Evolutionary conservation across 2,888 invertebrate genomes (phyloP).

Genomic region (Eupithecia vulgata): DNA sequence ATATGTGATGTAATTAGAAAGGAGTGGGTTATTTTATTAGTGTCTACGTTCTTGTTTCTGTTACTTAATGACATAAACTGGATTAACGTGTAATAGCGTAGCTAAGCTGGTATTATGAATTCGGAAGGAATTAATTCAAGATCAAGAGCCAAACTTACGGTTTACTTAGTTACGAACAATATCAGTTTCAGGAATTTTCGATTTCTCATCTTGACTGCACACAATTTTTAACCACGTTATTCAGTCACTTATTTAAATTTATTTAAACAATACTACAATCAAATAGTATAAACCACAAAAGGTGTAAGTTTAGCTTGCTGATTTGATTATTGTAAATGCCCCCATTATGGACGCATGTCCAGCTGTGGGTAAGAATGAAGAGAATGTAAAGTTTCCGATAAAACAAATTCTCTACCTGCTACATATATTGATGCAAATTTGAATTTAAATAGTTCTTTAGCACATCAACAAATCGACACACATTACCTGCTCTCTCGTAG

Average conservation of each 20-base stretch:
- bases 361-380: not conserved
- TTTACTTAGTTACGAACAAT: not conserved
- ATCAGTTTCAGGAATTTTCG: too few species aligned
- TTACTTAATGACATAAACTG: not conserved
- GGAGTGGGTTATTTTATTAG: conserved; percentile 1
- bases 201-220: too few species aligned
- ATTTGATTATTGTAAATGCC: too few species aligned
- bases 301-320: too few species aligned
- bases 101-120: conserved; percentile 3
- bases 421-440: not conserved
- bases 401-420: too few species aligned
- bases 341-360: too few species aligned
- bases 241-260: too few species aligned
- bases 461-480: not conserved
- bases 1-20: conserved; percentile 21
- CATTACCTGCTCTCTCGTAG: conserved; percentile 74
- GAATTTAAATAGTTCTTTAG: not conserved
- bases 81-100: not conserved
- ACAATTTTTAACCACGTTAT: too few species aligned
- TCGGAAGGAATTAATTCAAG: conserved; percentile 2
- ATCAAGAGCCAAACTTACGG: not conserved
- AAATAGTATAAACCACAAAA: too few species aligned
- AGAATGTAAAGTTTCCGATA: not conserved
- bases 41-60: conserved; percentile 18
- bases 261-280: too few species aligned